A percentile compares a stretch with the other conserved stretches of the same genome.
These are phyloP conservation scores for Drosophila melanica DNA, from an alignment of 1,140 invertebrate genomes.

Conservation along the genomic window DNA sequence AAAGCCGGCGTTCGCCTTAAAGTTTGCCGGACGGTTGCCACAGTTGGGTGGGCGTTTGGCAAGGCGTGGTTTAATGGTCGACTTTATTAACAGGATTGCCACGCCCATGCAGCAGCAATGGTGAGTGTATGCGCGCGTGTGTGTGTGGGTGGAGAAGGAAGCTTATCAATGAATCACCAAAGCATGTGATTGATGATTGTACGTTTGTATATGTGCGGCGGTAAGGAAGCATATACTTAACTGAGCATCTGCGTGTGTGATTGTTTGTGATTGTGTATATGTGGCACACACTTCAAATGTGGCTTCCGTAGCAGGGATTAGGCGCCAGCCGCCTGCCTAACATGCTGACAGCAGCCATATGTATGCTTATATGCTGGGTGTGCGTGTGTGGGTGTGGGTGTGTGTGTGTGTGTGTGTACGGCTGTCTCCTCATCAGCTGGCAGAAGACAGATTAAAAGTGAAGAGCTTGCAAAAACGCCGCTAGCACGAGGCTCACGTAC, in stretches of 20 bases:
- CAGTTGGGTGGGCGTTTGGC: background rate
- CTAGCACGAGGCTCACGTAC: conserved; percentile 14
- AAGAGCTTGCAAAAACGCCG: conserved; percentile 65
- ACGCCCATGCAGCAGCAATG: conserved; percentile 33
- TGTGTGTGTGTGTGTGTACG: conserved; percentile 31
- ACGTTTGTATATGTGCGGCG: conserved; percentile 24
- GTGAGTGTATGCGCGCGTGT: background rate
- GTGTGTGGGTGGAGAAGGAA: conserved; percentile 26
- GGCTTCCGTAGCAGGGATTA: conserved; percentile 74
- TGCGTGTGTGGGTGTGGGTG: conserved; percentile 19
- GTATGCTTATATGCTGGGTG: conserved; percentile 25
- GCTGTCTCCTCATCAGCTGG: conserved; percentile 42
- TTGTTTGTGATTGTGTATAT: conserved; percentile 30
- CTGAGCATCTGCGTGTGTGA: conserved; percentile 19
- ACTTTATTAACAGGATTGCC: conserved; percentile 80
- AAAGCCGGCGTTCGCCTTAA: conserved; percentile 54
- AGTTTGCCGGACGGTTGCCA: conserved; percentile 29
- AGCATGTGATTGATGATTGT: conserved; percentile 79
- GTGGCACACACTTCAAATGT: conserved; percentile 48
- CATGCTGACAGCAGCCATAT: conserved; percentile 70
- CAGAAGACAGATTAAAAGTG: conserved; percentile 76
- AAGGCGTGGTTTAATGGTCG: conserved; percentile 62
- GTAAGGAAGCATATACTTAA: conserved; percentile 46
- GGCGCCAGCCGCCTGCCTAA: conserved; percentile 42
- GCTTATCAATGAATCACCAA: conserved; percentile 81